Evolutionary conservation across 2,797 vertebrate genomes (phyloP).

Genomic region (Leptoclinus maculatus): DNA sequence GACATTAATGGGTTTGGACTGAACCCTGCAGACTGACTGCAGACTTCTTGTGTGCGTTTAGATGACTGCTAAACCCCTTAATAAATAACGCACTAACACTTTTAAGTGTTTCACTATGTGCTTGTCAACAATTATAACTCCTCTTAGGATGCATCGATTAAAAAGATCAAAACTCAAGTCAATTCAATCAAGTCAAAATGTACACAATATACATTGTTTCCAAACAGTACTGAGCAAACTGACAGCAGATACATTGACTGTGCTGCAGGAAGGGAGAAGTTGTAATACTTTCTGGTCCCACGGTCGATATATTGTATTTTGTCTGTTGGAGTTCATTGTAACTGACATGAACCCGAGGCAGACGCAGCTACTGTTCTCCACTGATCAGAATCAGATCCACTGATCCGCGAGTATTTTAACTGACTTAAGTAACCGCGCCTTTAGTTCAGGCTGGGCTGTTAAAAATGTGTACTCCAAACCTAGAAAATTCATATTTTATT

Average conservation of each 20-base stretch:
- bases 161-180: too few species aligned
- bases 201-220: not conserved
- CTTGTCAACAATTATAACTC: not conserved
- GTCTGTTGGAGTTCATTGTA: not conserved
- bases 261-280: not conserved
- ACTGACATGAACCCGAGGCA: not conserved
- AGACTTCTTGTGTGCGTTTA: not conserved
- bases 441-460: not conserved
- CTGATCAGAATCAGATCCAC: too few species aligned
- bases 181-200: too few species aligned
- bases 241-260: not conserved
- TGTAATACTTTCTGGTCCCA: not conserved
- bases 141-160: not conserved
- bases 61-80: not conserved
- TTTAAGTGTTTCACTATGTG: not conserved
- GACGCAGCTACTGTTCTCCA: too few species aligned
- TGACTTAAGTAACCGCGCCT: not conserved
- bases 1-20: conserved; percentile 27
- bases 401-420: too few species aligned
- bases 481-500: too few species aligned
- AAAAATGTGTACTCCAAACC: not conserved
- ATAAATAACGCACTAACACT: not conserved
- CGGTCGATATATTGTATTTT: too few species aligned
- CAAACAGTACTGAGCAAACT: not conserved
- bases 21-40: not conserved